Base-by-base conservation (phyloP, 1,140 invertebrate species). In the Kradibia gibbosae region DNA sequence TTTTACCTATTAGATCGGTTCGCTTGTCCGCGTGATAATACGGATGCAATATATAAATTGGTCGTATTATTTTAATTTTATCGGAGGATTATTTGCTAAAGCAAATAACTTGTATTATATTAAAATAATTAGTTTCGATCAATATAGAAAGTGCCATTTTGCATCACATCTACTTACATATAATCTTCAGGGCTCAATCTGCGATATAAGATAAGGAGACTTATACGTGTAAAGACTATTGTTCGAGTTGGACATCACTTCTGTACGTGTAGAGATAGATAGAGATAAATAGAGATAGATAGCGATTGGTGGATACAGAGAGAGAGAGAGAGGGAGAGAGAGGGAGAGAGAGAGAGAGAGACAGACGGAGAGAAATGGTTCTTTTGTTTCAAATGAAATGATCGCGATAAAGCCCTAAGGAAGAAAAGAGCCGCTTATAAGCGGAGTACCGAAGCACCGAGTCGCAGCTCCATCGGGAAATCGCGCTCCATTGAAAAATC, bases 21-120 rank as follows among this genome's bases (percentile, higher is more conserved):
- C 22, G 25, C 22, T n/a, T 53, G 3, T n/a, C 13, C 5, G 13
- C 25, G 22, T 1, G 22, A 7, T n/a, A n/a, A n/a, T n/a, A n/a
- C n/a, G n/a, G n/a, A n/a, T n/a, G n/a, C 36, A n/a, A n/a, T 39
- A n/a, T 67, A 67, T 34, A 39, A 67, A 67, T 67, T 67, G n/a
- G 22, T 15, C 5, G 10, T 10, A 39, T 8, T 39, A 22, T 39
- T 67, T 39, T 39, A 20, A 39, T 39, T 67, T 39, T 17, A 67
- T 67, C 20, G n/a, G 62, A 67, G 22, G 20, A 67, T 36, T 17
- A 65, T 34, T 2, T 31, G 39, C 3, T 39, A 3, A 39, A 67
- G 50, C 34, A 0, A 39, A 67, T 67, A 67, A 67, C 34, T 39
- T n/a, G 0, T 39, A 39, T 22, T 67, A 3, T 36, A 65, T 65